These are phyloP conservation scores for Nipponia nippon DNA, from an alignment of 2,113 vertebrate genomes.

Conservation along the genomic window DNA sequence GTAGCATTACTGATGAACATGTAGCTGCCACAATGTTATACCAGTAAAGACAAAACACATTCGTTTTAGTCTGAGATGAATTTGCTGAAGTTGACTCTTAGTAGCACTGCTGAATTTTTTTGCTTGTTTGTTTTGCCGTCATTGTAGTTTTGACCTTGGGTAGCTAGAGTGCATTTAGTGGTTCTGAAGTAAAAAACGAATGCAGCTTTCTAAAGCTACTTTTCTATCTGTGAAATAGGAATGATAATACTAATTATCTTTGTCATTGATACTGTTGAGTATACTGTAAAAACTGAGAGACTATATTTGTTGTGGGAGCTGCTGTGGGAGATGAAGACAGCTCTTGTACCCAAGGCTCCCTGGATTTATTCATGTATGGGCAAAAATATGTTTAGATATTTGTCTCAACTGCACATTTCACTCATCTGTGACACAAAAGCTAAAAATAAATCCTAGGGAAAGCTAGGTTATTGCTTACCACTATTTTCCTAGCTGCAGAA, in stretches of 20 bases:
- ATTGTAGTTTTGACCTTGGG: not conserved
- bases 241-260: not conserved
- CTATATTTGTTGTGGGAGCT: not conserved
- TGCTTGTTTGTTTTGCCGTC: not conserved
- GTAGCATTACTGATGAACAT: not conserved
- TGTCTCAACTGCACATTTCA: not conserved
- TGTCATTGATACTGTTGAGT: not conserved
- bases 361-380: not conserved
- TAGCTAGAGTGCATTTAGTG: not conserved
- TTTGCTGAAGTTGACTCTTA: not conserved
- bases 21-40: not conserved
- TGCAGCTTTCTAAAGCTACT: not conserved
- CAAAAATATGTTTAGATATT: conserved; percentile 16
- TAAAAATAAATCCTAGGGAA: conserved; percentile 2
- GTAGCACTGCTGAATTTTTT: not conserved
- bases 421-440: not conserved
- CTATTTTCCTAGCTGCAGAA: not conserved
- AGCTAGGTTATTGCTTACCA: not conserved
- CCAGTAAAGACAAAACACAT: not conserved
- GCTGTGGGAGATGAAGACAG: not conserved
- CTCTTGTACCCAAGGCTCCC: not conserved
- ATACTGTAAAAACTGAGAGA: not conserved
- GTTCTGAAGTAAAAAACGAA: not conserved
- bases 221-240: not conserved
- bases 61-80: not conserved